Conservation (phyloP, 2,797 vertebrate species). For the Tadarida brasiliensis region DNA sequence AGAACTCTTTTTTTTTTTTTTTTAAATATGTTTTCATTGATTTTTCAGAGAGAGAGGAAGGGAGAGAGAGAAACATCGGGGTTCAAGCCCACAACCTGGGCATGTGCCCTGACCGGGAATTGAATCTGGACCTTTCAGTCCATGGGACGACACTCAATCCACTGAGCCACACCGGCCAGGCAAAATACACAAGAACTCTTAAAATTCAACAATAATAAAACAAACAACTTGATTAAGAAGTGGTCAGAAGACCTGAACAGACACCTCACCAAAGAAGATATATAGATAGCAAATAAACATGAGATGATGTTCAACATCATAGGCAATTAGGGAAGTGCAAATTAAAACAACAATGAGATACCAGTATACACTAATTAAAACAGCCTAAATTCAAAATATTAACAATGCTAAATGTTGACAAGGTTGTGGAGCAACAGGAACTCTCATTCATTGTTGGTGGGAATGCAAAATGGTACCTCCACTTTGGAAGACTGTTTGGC, state of each 20-base stretch:
- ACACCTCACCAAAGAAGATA: constrained; percentile 1
- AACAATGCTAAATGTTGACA: not conserved
- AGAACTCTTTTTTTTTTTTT: not conserved
- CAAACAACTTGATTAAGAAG: not conserved
- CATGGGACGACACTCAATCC: too few species aligned
- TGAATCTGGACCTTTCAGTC: too few species aligned
- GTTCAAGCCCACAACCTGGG: too few species aligned
- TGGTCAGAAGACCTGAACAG: not conserved
- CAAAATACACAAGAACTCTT: not conserved
- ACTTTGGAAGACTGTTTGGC: not conserved
- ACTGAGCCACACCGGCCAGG: too few species aligned
- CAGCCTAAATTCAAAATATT: not conserved
- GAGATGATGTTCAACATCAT: not conserved
- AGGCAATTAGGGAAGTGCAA: not conserved
- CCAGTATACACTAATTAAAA: not conserved
- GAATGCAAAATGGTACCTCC: not conserved
- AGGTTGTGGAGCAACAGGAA: not conserved
- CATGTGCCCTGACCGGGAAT: too few species aligned
- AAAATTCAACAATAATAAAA: constrained; percentile 21
- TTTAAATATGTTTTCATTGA: too few species aligned
- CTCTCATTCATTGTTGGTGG: not conserved
- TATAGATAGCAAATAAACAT: not conserved
- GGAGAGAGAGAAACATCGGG: too few species aligned
- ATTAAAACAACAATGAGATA: not conserved
- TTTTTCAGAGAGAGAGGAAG: too few species aligned